These are phyloP conservation scores for Caranx melampygus DNA, from an alignment of 2,113 vertebrate species.

Conservation along the genomic window DNA sequence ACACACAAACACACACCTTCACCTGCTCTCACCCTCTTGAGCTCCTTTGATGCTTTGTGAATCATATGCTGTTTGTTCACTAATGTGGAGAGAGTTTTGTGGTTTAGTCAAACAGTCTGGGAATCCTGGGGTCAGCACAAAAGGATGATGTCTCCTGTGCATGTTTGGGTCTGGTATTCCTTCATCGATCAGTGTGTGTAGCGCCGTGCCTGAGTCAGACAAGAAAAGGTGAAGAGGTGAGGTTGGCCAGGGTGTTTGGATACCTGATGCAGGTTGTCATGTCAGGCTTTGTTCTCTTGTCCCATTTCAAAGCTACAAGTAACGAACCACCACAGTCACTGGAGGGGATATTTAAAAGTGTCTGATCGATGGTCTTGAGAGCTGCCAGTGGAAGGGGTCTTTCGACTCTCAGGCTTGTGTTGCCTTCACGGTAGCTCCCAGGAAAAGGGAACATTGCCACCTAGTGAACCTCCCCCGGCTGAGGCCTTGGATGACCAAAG, in stretches of 20 bases:
- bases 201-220: slow-evolving; percentile 17
- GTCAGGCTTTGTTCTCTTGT: slow-evolving; percentile 49
- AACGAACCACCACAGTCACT: slow-evolving; percentile 24
- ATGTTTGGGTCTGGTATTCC: slow-evolving; percentile 55
- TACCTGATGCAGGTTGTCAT: slow-evolving; percentile 52
- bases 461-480: slow-evolving; percentile 79
- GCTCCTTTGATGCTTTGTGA: slow-evolving; percentile 80
- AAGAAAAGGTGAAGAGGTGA: slow-evolving; percentile 49
- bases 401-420: slow-evolving; percentile 43
- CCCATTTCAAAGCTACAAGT: slow-evolving; percentile 38
- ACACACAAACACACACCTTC: slow-evolving; percentile 35
- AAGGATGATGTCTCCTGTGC: slow-evolving; percentile 52
- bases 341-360: slow-evolving; percentile 44
- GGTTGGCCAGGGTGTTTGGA: slow-evolving; percentile 36
- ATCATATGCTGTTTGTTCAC: slow-evolving; percentile 74
- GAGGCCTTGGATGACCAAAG: slow-evolving; percentile 37
- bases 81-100: slow-evolving; percentile 75
- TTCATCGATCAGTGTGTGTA: slow-evolving; percentile 46
- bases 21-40: slow-evolving; percentile 61
- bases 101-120: slow-evolving; percentile 80
- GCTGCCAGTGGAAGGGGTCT: slow-evolving; percentile 28
- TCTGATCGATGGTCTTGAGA: slow-evolving; percentile 28
- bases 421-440: slow-evolving; percentile 44
- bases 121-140: slow-evolving; percentile 72
- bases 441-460: slow-evolving; percentile 83